phyloP scores from a whole-genome alignment of 2,797 vertebrate species.

The Acanthopagrus latus region DNA sequence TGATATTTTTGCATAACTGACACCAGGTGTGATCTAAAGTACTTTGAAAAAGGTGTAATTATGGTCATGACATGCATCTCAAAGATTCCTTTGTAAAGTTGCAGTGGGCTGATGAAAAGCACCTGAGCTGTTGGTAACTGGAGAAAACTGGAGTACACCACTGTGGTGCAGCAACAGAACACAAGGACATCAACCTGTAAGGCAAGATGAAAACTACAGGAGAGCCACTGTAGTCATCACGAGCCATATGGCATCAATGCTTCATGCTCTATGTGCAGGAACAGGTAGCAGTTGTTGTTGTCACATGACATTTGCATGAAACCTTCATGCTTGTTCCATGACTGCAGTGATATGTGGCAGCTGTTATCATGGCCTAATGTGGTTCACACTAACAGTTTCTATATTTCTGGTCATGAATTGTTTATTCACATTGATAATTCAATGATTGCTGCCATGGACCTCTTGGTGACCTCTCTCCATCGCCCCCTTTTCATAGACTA shows the following conservation, averaged over 20 bases:
- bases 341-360: neutral
- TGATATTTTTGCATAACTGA: too few species aligned
- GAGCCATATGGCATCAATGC: neutral
- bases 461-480: neutral
- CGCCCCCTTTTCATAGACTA: neutral
- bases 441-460: neutral
- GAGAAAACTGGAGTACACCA: neutral
- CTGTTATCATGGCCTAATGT: neutral
- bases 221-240: neutral
- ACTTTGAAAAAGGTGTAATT: neutral
- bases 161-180: neutral
- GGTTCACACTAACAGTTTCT: neutral
- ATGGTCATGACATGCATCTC: neutral
- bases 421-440: neutral
- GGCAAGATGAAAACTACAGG: neutral
- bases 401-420: neutral
- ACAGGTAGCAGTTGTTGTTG: neutral
- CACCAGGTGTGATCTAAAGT: too few species aligned
- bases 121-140: neutral
- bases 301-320: neutral
- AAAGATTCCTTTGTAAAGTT: neutral
- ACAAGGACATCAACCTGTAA: neutral
- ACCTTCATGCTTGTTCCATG: neutral
- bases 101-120: neutral
- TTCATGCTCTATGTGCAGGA: neutral